Evolutionary conservation across 2,888 invertebrate species (phyloP).

Genomic region (Calameuta pallipes): DNA sequence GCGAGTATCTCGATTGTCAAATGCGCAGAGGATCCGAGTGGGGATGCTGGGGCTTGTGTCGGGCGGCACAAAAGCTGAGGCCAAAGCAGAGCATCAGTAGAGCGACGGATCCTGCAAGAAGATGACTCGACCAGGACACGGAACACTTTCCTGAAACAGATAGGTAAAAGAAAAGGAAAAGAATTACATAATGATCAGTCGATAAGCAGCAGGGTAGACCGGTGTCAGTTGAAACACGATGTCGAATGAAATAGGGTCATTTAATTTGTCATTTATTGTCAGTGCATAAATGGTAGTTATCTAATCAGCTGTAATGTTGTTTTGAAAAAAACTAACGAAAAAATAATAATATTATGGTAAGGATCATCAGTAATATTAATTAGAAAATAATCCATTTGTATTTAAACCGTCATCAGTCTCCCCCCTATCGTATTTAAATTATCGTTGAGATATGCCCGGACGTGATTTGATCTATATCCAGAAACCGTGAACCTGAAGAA

Average conservation of each 20-base stretch:
- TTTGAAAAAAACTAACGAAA: too few species aligned
- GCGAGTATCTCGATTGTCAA: slow-evolving; percentile 60
- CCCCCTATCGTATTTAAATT: background rate
- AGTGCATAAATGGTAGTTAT: too few species aligned
- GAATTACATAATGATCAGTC: background rate
- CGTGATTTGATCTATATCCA: background rate
- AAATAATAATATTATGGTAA: too few species aligned
- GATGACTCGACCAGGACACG: slow-evolving; percentile 71
- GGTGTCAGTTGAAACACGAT: too few species aligned
- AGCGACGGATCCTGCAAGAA: slow-evolving; percentile 68
- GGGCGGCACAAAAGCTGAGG: slow-evolving; percentile 71
- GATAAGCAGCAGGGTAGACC: background rate
- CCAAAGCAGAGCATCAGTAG: slow-evolving; percentile 70
- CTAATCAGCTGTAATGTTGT: too few species aligned
- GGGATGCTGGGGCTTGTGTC: slow-evolving; percentile 67
- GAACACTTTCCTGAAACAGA: slow-evolving; percentile 69
- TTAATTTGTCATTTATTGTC: too few species aligned
- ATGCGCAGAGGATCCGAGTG: slow-evolving; percentile 57
- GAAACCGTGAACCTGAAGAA: background rate
- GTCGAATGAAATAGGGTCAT: too few species aligned
- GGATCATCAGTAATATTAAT: too few species aligned
- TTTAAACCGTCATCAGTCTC: too few species aligned
- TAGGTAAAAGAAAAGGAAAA: slow-evolving; percentile 4
- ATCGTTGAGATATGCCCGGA: background rate
- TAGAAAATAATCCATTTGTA: too few species aligned